Percentiles rank a stretch among this genome's conserved stretches.
These are phyloP conservation scores for Tribolium madens DNA, from an alignment of 1,140 invertebrate genomes.

Conservation along the genomic window DNA sequence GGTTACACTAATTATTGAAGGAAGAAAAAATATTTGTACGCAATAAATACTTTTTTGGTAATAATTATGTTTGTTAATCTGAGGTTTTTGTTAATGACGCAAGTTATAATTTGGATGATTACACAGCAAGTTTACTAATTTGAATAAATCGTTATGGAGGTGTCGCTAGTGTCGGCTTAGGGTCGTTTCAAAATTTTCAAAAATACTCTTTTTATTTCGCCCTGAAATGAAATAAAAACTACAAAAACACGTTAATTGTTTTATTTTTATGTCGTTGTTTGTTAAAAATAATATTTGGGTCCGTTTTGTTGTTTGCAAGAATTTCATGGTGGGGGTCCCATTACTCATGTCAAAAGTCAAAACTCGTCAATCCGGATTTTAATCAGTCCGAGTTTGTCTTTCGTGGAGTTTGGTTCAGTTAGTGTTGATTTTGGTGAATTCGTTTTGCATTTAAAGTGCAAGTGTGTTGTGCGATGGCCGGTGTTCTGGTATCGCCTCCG, in stretches of 20 bases:
- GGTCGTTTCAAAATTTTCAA: not conserved
- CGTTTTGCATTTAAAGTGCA: conserved; percentile 16
- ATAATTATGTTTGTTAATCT: not conserved
- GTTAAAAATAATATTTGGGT: not conserved
- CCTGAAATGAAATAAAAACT: not conserved
- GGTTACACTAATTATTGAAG: not conserved
- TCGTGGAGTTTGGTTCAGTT: conserved; percentile 22
- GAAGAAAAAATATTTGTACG: not conserved
- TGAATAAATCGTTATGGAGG: conserved; percentile 1
- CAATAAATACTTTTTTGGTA: not conserved
- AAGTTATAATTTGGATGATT: not conserved
- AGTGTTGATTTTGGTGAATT: not conserved
- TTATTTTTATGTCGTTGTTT: not conserved
- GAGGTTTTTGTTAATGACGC: not conserved
- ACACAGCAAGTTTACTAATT: not conserved
- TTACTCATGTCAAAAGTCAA: conserved; percentile 2
- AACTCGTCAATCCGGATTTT: conserved; percentile 22
- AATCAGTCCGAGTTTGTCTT: conserved; percentile 45
- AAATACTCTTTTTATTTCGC: not conserved
- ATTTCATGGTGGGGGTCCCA: not conserved
- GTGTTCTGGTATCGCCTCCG: conserved; percentile 14
- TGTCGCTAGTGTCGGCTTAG: not conserved
- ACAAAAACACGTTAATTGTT: not conserved
- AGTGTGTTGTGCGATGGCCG: conserved; percentile 33
- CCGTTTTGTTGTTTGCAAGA: not conserved